Conservation (phyloP, 2,888 invertebrate genomes). For the Arge pagana region DNA sequence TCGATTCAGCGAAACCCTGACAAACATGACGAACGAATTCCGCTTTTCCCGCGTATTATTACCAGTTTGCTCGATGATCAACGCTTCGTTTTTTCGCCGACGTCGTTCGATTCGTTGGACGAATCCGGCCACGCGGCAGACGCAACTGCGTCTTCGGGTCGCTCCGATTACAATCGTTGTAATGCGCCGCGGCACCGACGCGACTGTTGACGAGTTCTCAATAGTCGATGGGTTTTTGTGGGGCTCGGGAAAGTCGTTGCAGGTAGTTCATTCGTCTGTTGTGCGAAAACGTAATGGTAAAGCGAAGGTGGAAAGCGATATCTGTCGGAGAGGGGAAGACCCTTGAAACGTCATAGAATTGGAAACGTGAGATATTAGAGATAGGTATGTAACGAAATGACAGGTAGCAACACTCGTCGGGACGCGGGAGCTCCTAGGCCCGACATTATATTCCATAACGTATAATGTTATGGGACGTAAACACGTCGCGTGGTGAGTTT, state of each 20-base stretch:
- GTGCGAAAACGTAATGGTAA: conserved; percentile 3
- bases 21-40: background rate
- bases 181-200: conserved; percentile 13
- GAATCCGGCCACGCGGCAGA: background rate
- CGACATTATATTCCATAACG: no score
- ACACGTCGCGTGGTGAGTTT: conserved; percentile 7
- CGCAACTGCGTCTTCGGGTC: conserved; percentile 11
- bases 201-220: conserved; percentile 10
- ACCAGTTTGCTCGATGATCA: no score
- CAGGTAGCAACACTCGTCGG: conserved; percentile 54
- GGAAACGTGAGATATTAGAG: conserved; percentile 48
- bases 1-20: background rate
- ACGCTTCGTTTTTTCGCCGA: background rate
- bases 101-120: no score
- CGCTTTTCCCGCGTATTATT: background rate
- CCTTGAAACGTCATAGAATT: conserved; percentile 34
- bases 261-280: conserved; percentile 18
- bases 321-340: background rate
- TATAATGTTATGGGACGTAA: conserved; percentile 5
- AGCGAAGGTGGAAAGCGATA: conserved; percentile 21
- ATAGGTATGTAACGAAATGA: conserved; percentile 33
- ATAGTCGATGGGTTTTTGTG: conserved; percentile 15
- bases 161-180: conserved; percentile 1
- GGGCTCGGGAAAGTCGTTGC: conserved; percentile 15
- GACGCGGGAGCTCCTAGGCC: background rate